Evolutionary conservation across 2,797 vertebrate species (phyloP).

Genomic region (Gobionotothen gibberifrons): DNA sequence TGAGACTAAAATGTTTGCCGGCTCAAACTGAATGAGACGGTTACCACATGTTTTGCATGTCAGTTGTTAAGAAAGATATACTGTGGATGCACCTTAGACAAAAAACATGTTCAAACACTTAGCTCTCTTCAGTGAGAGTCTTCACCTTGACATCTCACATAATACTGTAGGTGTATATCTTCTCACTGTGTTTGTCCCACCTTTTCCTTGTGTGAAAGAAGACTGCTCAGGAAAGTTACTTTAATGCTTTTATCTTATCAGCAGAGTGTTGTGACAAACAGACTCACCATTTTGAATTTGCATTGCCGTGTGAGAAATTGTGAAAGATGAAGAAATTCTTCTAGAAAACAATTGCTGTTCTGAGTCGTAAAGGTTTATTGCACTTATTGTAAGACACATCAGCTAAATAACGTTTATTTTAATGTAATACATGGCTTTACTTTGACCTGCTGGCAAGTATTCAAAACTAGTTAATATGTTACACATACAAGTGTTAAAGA

Average conservation of each 20-base stretch:
- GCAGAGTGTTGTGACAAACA: conserved; percentile 6
- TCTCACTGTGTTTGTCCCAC: conserved; percentile 1
- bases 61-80: neutral
- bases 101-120: neutral
- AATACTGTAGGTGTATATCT: neutral
- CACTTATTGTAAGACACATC: no score
- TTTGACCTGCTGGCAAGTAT: no score
- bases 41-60: neutral
- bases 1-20: neutral
- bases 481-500: neutral
- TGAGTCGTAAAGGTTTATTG: no score
- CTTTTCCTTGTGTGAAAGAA: neutral
- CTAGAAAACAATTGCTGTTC: conserved; percentile 2
- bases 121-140: neutral
- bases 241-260: conserved; percentile 31
- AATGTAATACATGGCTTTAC: no score
- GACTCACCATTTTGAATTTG: neutral
- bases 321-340: neutral
- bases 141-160: conserved; percentile 15
- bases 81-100: neutral
- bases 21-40: neutral
- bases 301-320: neutral
- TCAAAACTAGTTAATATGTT: no score
- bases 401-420: no score
- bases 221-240: conserved; percentile 2